A percentile compares a stretch with the other conserved stretches of the same genome.
phyloP scores from a whole-genome alignment of 2,113 vertebrate species.

The Barnardius zonarius region DNA sequence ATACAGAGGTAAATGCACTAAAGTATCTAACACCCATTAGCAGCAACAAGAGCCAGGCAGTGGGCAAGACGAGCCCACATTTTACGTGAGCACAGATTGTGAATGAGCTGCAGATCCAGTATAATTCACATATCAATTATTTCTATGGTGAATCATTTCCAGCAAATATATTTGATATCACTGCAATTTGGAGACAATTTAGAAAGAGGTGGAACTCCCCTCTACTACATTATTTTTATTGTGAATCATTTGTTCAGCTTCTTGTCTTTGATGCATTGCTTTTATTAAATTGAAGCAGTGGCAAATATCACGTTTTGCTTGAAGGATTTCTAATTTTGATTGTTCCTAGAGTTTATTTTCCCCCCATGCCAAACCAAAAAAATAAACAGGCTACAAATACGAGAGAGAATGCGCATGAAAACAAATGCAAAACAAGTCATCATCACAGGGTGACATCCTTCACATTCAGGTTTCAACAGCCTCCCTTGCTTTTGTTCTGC shows the following conservation, averaged over 20 bases:
- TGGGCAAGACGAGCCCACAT: background rate
- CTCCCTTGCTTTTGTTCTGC: background rate
- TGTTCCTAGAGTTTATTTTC: background rate
- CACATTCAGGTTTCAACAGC: background rate
- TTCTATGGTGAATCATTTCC: background rate
- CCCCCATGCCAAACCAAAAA: background rate
- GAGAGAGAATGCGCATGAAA: fast-evolving
- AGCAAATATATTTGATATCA: background rate
- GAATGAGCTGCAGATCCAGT: background rate
- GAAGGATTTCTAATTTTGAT: background rate
- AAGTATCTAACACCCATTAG: background rate
- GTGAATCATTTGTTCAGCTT: background rate
- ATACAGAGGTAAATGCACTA: background rate
- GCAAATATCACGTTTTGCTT: background rate
- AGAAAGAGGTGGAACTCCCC: background rate
- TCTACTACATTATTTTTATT: background rate
- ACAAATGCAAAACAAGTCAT: background rate
- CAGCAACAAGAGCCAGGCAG: background rate
- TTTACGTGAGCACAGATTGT: background rate
- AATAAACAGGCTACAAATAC: background rate
- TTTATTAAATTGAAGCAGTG: slow-evolving; percentile 18
- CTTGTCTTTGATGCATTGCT: slow-evolving; percentile 23
- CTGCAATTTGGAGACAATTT: background rate
- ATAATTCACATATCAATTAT: background rate
- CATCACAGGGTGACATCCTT: background rate